These are phyloP conservation scores for Allygus modestus DNA, from an alignment of 2,888 invertebrate species.

Conservation along the genomic window DNA sequence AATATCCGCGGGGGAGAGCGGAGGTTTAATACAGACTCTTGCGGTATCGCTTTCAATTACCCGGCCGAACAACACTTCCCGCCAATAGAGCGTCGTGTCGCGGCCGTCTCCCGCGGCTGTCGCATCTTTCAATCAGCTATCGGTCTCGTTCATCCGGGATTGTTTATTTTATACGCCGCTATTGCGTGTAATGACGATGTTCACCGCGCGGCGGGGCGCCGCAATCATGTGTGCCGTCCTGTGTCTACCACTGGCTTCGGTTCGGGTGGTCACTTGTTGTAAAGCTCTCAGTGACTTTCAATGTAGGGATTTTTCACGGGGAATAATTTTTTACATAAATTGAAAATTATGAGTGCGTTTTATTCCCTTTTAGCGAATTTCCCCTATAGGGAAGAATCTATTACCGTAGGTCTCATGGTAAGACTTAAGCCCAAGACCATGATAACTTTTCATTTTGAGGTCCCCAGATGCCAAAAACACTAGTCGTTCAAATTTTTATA, in stretches of 20 bases:
- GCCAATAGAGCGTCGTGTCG: not conserved
- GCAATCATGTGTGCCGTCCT: not conserved
- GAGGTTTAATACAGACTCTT: not conserved
- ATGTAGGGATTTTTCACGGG: no score
- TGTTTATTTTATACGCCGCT: conserved; percentile 50
- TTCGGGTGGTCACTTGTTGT: not conserved
- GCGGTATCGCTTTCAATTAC: not conserved
- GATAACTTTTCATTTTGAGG: no score
- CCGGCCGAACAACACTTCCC: no score
- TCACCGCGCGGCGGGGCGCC: not conserved
- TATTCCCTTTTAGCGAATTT: no score
- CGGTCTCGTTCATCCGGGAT: conserved; percentile 42
- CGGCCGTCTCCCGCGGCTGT: not conserved
- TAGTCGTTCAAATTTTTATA: no score
- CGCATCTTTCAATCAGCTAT: conserved; percentile 47
- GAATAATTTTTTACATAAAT: no score
- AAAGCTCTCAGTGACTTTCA: not conserved
- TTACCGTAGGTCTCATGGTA: no score
- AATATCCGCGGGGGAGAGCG: not conserved
- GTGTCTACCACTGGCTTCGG: not conserved
- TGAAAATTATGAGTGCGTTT: no score
- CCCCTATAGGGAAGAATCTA: no score
- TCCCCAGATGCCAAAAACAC: no score
- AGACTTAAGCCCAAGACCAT: no score
- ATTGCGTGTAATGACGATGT: conserved; percentile 56